Conservation (phyloP, 2,797 vertebrate species). For the Smutsia gigantea region DNA sequence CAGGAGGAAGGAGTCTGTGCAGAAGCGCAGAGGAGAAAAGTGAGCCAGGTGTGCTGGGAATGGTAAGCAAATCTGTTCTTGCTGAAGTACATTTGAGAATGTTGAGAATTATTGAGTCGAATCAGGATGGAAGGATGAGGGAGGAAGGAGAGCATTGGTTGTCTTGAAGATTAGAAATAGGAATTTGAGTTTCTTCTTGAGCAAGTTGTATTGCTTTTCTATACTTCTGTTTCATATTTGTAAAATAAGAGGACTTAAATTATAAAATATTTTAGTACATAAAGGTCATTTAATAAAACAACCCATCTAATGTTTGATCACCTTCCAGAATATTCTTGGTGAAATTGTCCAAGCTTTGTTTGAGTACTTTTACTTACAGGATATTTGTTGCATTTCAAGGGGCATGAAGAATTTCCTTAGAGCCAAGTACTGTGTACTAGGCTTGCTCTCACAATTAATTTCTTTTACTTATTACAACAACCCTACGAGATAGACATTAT, state of each 20-base stretch:
- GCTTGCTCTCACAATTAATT: neutral
- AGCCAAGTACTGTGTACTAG: neutral
- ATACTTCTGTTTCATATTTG: neutral
- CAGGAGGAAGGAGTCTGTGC: neutral
- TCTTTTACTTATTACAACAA: neutral
- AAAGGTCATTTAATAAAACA: neutral
- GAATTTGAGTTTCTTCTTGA: conserved; percentile 7
- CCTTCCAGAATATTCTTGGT: conserved; percentile 37
- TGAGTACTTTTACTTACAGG: neutral
- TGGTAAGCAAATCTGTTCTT: neutral
- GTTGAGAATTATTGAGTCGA: neutral
- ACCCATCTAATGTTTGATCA: neutral
- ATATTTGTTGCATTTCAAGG: conserved; percentile 3
- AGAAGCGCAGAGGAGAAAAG: neutral
- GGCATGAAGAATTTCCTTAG: neutral
- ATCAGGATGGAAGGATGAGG: neutral
- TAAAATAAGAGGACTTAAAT: neutral
- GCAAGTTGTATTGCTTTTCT: neutral
- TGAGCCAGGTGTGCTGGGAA: neutral
- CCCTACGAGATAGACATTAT: neutral
- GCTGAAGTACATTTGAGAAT: neutral
- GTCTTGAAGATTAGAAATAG: conserved; percentile 7
- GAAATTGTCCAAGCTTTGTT: neutral
- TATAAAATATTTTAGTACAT: conserved; percentile 27
- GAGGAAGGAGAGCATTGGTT: neutral